Evolutionary conservation across 2,888 invertebrate genomes (phyloP).

Genomic region (Caenorhabditis sulstoni): DNA sequence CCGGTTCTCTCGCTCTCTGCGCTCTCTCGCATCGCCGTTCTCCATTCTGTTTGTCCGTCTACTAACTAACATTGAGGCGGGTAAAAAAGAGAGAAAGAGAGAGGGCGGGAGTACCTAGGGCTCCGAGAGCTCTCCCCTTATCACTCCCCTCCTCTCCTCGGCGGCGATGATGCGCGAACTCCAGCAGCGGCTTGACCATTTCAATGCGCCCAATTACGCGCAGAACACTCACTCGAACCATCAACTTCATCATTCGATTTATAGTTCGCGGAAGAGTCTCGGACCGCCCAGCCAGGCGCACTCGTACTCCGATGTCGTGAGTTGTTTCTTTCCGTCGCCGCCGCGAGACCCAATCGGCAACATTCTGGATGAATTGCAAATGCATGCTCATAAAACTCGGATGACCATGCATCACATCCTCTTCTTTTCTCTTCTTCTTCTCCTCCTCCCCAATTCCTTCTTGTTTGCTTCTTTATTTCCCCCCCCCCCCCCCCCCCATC

Average conservation of each 20-base stretch:
- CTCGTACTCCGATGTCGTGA: constrained; percentile 69
- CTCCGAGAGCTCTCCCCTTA: constrained; percentile 1
- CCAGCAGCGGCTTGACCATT: constrained; percentile 67
- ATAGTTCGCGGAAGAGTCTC: constrained; percentile 68
- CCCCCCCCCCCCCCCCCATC: background rate
- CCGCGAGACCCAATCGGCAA: background rate
- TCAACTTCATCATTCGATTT: constrained; percentile 56
- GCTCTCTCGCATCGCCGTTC: constrained; percentile 10
- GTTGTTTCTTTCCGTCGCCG: constrained; percentile 46
- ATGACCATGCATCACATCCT: constrained; percentile 31
- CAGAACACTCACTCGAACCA: constrained; percentile 36
- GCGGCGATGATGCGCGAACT: constrained; percentile 69
- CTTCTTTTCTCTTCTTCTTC: constrained; percentile 8
- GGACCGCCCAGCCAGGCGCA: constrained; percentile 68
- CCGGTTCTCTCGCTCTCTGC: constrained; percentile 12
- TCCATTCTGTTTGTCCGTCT: constrained; percentile 13
- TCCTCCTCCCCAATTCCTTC: constrained; percentile 13
- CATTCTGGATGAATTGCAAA: constrained; percentile 43
- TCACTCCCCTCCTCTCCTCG: background rate
- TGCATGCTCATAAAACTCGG: constrained; percentile 34
- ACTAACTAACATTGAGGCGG: constrained; percentile 12
- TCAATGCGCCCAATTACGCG: constrained; percentile 44
- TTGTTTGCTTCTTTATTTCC: constrained; percentile 14
- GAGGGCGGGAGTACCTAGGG: constrained; percentile 52
- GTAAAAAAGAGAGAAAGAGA: constrained; percentile 27